Evolutionary conservation across 2,888 invertebrate genomes (phyloP), one percentile per base, ranked within the genome.

Genomic region (Adineta ricciae): DNA sequence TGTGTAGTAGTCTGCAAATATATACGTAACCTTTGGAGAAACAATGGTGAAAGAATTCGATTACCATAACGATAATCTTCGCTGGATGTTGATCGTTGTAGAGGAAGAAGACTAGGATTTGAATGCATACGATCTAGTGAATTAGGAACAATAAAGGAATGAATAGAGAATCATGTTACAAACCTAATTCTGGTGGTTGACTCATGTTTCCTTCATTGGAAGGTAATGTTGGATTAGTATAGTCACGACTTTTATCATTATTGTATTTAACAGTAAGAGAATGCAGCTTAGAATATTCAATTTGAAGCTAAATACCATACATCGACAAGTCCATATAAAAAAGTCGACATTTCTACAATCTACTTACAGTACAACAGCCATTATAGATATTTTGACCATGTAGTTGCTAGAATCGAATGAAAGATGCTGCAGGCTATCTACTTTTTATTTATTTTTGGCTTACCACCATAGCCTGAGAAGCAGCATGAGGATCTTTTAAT

Each of bases 301-400:
- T 98, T 91, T 97, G 94, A 89, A 99, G 93, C 64, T 64, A 64
- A 32, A 64, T 64, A 64, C 11, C 46, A 46, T 11, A 46, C 46
- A 46, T 46, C 5, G 46, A 46, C 5, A 46, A 8, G 11, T 46
- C 11, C 11, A 46, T 46, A 8, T 46, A 46, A 46, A 46, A 46
- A 5, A 8, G 5, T 46, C 11, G 5, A 9, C 19, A 32, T 64
- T 24, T 21, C 19, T 21, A 52, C 1, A 52, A 4, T 4, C 24
- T 1, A 64, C 32, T 64, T 64, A 64, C 64, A 86, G 97, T 98
- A 93, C 98, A 98, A 92, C 99, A 99, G 86, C 97, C 96, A 92
- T 97, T 98, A 93, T 98, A 99, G 90, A 98, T 97, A 91, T 98
- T 97, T 92, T 99, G 98, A 82, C 97, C 97, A 91, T 99, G 98